A percentile compares a stretch with the other conserved stretches of the same genome.
These are phyloP conservation scores for Ceyx erithaca DNA, from an alignment of 2,797 vertebrate species.

Conservation along the genomic window DNA sequence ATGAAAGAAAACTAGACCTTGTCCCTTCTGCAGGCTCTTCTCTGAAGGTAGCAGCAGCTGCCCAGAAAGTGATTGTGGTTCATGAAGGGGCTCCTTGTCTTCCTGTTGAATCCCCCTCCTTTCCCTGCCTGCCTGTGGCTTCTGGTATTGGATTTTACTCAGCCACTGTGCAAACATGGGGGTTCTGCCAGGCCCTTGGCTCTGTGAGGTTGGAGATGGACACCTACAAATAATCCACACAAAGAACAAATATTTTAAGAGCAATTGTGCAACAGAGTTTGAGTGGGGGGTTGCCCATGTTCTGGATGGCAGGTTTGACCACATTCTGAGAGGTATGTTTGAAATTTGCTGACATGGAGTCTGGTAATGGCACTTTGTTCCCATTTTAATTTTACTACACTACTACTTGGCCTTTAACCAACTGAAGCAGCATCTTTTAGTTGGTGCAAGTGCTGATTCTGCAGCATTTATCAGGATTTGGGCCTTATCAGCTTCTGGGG, in stretches of 20 bases:
- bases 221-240: not conserved
- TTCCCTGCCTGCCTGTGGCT: not conserved
- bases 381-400: slow-evolving; percentile 68
- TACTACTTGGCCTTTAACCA: slow-evolving; percentile 63
- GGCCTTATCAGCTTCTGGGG: slow-evolving; percentile 50
- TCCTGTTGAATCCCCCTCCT: not conserved
- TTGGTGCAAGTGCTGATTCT: slow-evolving; percentile 51
- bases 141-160: not conserved
- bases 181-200: fast-evolving
- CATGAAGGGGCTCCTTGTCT: not conserved
- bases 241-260: not conserved
- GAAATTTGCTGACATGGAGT: slow-evolving; percentile 48
- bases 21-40: slow-evolving; percentile 60
- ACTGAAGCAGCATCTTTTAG: slow-evolving; percentile 69
- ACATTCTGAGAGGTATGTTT: slow-evolving; percentile 34
- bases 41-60: slow-evolving; percentile 30
- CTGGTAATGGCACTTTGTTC: slow-evolving; percentile 61
- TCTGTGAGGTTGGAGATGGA: not conserved
- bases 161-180: fast-evolving
- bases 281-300: not conserved
- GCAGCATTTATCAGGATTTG: slow-evolving; percentile 60
- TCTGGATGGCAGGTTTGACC: not conserved
- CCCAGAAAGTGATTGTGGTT: not conserved
- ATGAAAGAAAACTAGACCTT: slow-evolving; percentile 71
- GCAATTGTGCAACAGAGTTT: not conserved